Conservation (phyloP, 2,797 vertebrate species). For the Schizopygopsis malacanthus region DNA sequence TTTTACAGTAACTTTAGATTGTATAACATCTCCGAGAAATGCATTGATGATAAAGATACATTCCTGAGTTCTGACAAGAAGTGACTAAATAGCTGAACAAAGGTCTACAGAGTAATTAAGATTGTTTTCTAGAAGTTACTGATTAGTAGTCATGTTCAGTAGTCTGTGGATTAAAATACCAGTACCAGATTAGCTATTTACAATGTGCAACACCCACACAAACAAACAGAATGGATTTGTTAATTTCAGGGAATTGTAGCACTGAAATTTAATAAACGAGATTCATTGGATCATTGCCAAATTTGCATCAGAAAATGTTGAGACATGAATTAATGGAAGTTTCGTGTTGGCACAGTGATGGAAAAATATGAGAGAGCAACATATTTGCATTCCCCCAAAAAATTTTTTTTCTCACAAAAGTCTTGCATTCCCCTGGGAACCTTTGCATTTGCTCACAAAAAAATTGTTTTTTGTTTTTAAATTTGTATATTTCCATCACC, state of each 20-base stretch:
- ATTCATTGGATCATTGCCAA: neutral
- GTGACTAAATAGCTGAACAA: neutral
- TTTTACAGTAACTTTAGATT: neutral
- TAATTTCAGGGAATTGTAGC: neutral
- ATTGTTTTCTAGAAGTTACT: neutral
- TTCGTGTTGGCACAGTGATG: neutral
- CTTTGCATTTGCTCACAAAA: neutral
- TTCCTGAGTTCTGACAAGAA: neutral
- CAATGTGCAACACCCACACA: neutral
- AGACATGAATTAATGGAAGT: neutral
- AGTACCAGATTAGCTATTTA: neutral
- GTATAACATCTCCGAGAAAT: neutral
- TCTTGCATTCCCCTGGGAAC: neutral
- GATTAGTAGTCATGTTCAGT: neutral
- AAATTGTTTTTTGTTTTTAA: neutral
- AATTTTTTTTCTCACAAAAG: no score
- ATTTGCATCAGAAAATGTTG: neutral
- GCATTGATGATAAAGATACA: neutral
- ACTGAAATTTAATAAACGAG: neutral
- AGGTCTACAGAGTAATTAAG: neutral
- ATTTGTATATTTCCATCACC: no score
- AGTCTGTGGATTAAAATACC: neutral
- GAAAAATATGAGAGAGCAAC: no score
- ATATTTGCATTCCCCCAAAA: no score
- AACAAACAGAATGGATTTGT: neutral